Base-by-base conservation (phyloP, 1,140 invertebrate species). In the Acromyrmex heyeri region DNA sequence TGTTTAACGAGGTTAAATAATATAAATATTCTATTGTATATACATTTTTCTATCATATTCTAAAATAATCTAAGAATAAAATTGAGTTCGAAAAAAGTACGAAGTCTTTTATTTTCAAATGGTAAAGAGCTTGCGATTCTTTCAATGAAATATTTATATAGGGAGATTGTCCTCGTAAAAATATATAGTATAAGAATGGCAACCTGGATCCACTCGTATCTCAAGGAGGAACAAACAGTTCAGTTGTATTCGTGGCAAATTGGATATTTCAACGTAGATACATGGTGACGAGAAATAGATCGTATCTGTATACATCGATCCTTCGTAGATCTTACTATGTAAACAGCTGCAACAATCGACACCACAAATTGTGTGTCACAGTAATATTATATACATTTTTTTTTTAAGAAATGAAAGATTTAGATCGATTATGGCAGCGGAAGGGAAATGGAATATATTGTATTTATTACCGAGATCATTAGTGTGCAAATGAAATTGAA, bases 281-380 rank as follows among this genome's bases (percentile, higher is more conserved):
- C 38, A 8, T 75, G 4, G 24, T 61, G 55, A 73, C 69, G n/a
- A 30, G 79, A 83, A 83, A 83, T 24, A 69, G n/a, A 75, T 75
- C 30, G 69, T 61, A 48, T 73, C 24, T 73, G n/a, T 61, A 18
- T 75, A 50, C 69, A 24, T 38, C 57, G 5, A 16, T 82, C 14
- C 79, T 73, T 14, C 38, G 67, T 6, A 44, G 27, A 38, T 73
- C 44, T 24, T 62, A 14, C 38, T 75, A 10, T 8, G 67, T 18
- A 82, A 82, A 82, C 12, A 83, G 24, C 14, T 8, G 50, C 8
- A 44, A n/a, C 14, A 61, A 83, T 83, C 24, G 69, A 53, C 18
- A 75, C 8, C 14, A 21, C 69, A n/a, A 75, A 75, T 73, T 48
- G 38, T 3, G 48, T 61, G n/a, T 30, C 16, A 55, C 14, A 12